Base-by-base conservation (phyloP, 2,888 invertebrate species). In the Limnephilus lunatus region DNA sequence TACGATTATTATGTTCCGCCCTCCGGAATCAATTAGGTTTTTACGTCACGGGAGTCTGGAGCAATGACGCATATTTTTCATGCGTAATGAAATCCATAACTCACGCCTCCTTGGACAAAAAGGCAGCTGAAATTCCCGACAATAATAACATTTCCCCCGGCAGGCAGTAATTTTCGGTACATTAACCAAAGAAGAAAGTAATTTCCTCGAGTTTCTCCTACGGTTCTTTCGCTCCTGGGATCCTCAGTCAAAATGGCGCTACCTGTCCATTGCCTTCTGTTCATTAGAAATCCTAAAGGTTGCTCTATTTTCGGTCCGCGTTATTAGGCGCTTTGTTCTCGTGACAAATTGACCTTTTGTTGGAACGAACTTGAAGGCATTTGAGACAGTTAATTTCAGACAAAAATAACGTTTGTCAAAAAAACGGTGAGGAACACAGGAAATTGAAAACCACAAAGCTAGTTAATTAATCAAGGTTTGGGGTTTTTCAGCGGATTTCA, bases 261-360 rank as follows among this genome's bases (percentile, higher is more conserved):
- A 85, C 91, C 91, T 87, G 86, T 87, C 86, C 91, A 88, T 81
- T 87, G 39, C 68, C 19, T 19, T 30, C 80, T 35, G 81, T 90
- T 90, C 90, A 85, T 90, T 85, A 90, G 32, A 80, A 85, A 90
- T 48, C 44, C 68, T 85, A 90, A 90, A 90, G 90, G 90, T 90
- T 90, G 30, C 39, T 82, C 85, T 39, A 90, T 90, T 90, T 80
- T 44, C 85, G n/a, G 68, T 81, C 14, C 35, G 39, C 85, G 85
- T 80, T 83, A 83, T 90, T 83, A 48, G 83, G 15, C 39, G 19
- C 81, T 85, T 90, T 90, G 90, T 90, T 85, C 85, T 85, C 80
- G 31, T 90, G 80, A 85, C 90, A 68, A 90, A 90, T 39, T 90
- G 90, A 90, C 90, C 90, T 90, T 90, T 85, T 85, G 80, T 53